Evolutionary conservation across 1,140 invertebrate genomes (phyloP), one percentile per base, ranked within the genome.

Genomic region (Drosophila serrata): DNA sequence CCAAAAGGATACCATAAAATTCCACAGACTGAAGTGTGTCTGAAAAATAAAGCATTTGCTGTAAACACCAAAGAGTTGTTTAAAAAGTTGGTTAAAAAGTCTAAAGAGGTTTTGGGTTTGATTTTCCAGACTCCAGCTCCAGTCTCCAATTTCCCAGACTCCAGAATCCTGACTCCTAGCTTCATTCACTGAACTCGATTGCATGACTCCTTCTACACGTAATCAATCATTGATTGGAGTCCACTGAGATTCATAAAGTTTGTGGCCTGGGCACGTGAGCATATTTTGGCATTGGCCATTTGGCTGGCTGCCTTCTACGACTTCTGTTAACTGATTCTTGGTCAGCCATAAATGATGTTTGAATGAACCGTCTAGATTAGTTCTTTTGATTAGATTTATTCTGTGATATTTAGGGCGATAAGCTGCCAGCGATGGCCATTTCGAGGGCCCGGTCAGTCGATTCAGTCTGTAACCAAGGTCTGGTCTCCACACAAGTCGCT

Each of bases 381-480:
- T 45, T 45, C 22, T 56, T 58, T 63, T 40, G 84, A 87, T 87
- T 88, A 87, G 84, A 87, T 88, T 87, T 69, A 53, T 15, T 58
- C 17, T 17, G 60, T 29, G 60, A 35, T 51, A 63, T 12, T n/a
- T 19, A 15, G 8, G 3, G 7, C 53, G 80, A 86, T 79, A 79
- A 45, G 55, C 53, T 33, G 5, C 7, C 9, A n/a, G 9, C 19
- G 24, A 58, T 60, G 45, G 39, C 22, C 60, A 65, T 13, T 33
- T 1, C 35, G n/a, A 5, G 35, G 46, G 11, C 27, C 68, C 17
- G 39, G 48, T 42, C 43, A 60, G 22, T 42, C 12, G 33, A n/a
- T 72, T 86, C 15, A 87, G 82, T 87, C 46, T 65, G 73, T 13
- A 64, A 49, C 42, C 53, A 78, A 64, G 45, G 29, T 61, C 53